phyloP scores from a whole-genome alignment of 2,113 vertebrate genomes.

The Tricholaema leucomelas region DNA sequence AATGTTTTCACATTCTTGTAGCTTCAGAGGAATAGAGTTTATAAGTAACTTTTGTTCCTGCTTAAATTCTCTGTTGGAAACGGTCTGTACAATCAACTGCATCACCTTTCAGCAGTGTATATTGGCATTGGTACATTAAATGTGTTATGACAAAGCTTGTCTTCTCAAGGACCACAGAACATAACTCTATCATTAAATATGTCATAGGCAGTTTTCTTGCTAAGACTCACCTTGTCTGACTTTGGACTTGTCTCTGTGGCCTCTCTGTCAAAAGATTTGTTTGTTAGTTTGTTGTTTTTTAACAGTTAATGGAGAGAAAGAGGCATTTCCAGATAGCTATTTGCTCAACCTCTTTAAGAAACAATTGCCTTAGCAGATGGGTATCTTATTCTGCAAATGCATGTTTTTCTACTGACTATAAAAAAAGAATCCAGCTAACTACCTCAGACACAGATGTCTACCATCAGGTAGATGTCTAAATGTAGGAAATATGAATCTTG shows the following conservation, averaged over 20 bases:
- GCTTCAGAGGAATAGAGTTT: neutral
- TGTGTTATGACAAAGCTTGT: neutral
- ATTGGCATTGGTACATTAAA: neutral
- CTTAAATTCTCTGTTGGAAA: neutral
- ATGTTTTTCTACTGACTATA: neutral
- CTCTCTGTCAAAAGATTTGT: neutral
- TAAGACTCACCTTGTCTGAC: neutral
- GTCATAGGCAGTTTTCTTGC: neutral
- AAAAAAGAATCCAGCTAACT: neutral
- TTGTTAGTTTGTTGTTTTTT: neutral
- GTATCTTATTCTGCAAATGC: neutral
- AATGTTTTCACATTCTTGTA: neutral
- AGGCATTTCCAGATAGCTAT: neutral
- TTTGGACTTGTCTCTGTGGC: neutral
- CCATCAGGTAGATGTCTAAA: neutral
- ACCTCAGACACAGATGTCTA: neutral
- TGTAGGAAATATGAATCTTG: neutral
- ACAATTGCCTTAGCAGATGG: neutral
- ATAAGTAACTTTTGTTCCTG: neutral
- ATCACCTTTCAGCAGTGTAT: neutral
- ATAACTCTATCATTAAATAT: neutral
- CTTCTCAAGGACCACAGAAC: neutral
- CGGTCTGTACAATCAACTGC: neutral
- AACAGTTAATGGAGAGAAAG: neutral
- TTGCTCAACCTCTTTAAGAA: neutral